phyloP scores from a whole-genome alignment of 2,797 vertebrate genomes.

The Philypnodon macrostomus region DNA sequence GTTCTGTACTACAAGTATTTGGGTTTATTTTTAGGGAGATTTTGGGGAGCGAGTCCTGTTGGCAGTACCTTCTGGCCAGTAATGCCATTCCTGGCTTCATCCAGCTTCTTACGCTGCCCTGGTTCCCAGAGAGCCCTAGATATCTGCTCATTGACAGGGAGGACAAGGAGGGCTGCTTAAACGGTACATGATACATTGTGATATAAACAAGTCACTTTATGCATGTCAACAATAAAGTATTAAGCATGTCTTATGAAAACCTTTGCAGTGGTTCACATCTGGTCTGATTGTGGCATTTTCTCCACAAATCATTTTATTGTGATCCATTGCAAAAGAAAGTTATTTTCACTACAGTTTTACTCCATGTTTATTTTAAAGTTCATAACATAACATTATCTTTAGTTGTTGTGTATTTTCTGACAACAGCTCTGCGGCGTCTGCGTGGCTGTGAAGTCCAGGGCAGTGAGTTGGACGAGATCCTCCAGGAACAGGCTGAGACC shows the following conservation, averaged over 20 bases:
- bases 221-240: background rate
- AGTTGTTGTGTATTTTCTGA: background rate
- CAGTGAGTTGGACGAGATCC: conserved; percentile 84
- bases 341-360: too few relatives aligned
- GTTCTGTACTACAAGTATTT: conserved; percentile 11
- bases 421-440: conserved; percentile 79
- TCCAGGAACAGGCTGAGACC: conserved; percentile 79
- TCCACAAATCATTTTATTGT: too few relatives aligned
- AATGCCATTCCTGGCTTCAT: conserved; percentile 84
- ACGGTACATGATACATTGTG: conserved; percentile 66
- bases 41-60: conserved; percentile 81
- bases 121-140: conserved; percentile 91
- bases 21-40: conserved; percentile 77
- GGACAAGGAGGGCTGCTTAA: conserved; percentile 82
- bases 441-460: conserved; percentile 75
- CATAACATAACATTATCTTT: too few relatives aligned
- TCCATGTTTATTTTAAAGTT: too few relatives aligned
- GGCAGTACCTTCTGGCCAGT: conserved; percentile 88
- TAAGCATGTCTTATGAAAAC: too few relatives aligned
- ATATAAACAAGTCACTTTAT: too few relatives aligned
- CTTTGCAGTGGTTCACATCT: too few relatives aligned
- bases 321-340: too few relatives aligned
- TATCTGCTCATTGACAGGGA: conserved; percentile 88
- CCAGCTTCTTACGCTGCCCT: conserved; percentile 85
- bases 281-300: too few relatives aligned